Evolutionary conservation across 2,113 vertebrate species (phyloP).

Genomic region (Heloderma charlesbogerti): DNA sequence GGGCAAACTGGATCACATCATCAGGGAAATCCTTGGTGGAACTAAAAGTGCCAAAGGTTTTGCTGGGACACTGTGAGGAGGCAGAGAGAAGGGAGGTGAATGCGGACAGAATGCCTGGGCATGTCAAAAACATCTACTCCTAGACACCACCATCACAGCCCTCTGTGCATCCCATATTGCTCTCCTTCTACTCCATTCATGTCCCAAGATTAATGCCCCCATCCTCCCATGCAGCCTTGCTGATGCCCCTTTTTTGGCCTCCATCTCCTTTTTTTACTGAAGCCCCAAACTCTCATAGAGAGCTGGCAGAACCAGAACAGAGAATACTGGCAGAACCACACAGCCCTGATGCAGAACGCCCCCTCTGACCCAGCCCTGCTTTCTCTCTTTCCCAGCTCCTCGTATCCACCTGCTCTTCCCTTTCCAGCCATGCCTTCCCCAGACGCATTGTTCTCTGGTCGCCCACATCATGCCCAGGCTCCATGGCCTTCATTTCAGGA

Average conservation of each 20-base stretch:
- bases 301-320: not conserved
- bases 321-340: not conserved
- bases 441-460: not conserved
- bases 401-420: not conserved
- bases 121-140: not conserved
- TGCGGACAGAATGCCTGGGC: not conserved
- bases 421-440: not conserved
- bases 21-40: slow-evolving; percentile 97
- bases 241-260: not conserved
- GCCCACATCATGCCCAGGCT: not conserved
- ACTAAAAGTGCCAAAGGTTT: slow-evolving; percentile 94
- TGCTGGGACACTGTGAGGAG: slow-evolving; percentile 91
- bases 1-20: slow-evolving; percentile 92
- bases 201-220: not conserved
- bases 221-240: not conserved
- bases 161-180: too few species aligned
- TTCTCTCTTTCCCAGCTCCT: not conserved
- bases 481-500: not conserved
- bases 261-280: not conserved
- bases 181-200: not conserved
- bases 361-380: too few species aligned
- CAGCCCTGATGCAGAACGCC: not conserved
- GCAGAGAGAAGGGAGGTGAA: not conserved
- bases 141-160: not conserved
- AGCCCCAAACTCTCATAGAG: not conserved